A percentile compares a stretch with the other conserved stretches of the same genome.
Evolutionary conservation across 2,888 invertebrate species (phyloP).

Genomic region (Himalopsyche kuldschensis): DNA sequence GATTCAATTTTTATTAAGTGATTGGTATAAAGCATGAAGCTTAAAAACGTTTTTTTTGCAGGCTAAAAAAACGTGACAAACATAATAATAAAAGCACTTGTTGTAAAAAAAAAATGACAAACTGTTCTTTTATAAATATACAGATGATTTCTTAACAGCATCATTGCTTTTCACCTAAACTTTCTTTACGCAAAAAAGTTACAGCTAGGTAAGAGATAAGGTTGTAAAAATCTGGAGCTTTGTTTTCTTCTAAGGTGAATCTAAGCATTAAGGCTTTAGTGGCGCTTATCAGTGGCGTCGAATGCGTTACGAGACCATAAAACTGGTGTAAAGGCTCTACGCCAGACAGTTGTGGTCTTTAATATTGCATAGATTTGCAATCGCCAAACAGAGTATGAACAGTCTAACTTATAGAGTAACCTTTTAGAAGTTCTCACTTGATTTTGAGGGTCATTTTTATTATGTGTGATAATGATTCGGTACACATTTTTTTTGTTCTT

Average conservation of each 20-base stretch:
- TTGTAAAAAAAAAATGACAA: no score
- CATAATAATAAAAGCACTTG: no score
- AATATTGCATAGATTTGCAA: slow-evolving; percentile 20
- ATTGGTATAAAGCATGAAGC: no score
- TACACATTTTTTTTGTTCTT: no score
- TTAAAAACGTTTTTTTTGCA: no score
- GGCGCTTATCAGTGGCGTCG: slow-evolving; percentile 4
- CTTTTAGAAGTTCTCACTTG: neutral
- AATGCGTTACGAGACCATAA: slow-evolving; percentile 32
- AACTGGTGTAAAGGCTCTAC: slow-evolving; percentile 17
- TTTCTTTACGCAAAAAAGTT: neutral
- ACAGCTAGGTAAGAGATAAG: neutral
- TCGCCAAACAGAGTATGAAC: neutral
- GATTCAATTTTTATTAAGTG: no score
- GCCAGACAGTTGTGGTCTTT: slow-evolving; percentile 19
- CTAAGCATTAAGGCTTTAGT: neutral
- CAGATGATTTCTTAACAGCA: no score
- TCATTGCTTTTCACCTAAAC: no score
- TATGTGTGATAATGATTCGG: neutral
- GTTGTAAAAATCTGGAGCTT: neutral
- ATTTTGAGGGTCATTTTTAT: neutral
- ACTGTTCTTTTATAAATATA: no score
- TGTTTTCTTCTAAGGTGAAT: neutral
- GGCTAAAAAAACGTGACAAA: no score
- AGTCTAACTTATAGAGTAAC: neutral